Base-by-base conservation (phyloP, 2,797 vertebrate species). In the Smutsia gigantea region DNA sequence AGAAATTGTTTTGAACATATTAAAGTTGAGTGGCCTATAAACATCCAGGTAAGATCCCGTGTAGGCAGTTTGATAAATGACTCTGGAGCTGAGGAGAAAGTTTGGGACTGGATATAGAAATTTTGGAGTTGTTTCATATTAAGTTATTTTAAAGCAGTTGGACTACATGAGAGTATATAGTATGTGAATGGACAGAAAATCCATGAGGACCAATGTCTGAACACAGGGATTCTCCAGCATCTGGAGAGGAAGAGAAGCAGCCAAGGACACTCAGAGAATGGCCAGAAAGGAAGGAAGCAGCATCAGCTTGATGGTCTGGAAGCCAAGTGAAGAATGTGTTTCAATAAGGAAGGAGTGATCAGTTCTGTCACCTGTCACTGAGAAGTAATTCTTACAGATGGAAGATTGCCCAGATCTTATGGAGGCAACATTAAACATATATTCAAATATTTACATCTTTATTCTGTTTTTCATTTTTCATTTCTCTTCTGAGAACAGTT, bases 391-490 rank as follows among this genome's bases (percentile, higher is more conserved):
- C 14, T 49, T 46, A 75, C 37, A 53, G 25, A 1, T 68, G 31
- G 51, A 88, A 87, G 66, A 37, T 63, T 42, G 37, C 37, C 39
- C 2, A 64, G 34, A 34, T 93, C 49, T 87, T 61, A 17, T 3
- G 81, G 46, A 69, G 21, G 8, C 21, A 17, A 74, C 72, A 55
- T 49, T 93, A 78, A 82, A 49, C 49, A 57, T 29, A 21, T 59
- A 31, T 68, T 81, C 14, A 84, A 2, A 27, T 75, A 75, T n/a
- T 64, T 85, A 55, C 1, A 31, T 83, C 10, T 72, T 87, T 46
- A 53, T 81, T 75, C 57, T 85, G 4, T 64, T 95, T 96, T 59
- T 78, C 42, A 27, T 59, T 94, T 95, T 94, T n/a, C 29, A 64
- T 84, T 79, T 94, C 51, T 75, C 55, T 29, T 68, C 74, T 11